Evolutionary conservation across 2,888 invertebrate species (phyloP), one percentile per base, ranked within the genome.

Genomic region (Plebejus melissa): DNA sequence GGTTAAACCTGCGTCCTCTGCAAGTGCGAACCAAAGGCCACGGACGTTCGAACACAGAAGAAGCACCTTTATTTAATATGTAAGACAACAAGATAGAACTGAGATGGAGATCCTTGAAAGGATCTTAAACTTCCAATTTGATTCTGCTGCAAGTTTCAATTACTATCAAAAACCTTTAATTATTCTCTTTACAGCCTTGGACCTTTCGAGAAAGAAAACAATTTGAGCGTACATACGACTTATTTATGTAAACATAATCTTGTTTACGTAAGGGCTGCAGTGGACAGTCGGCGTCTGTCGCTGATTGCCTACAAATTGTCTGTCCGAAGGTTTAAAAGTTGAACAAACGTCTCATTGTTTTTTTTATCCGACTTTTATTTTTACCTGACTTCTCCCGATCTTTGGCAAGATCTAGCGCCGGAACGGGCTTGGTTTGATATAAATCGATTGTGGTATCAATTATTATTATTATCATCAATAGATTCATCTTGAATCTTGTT

Each of bases 171-270:
- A 60, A 22, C 11, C 28, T 60, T 60, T 22, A 22, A 22, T 22
- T 11, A 60, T 22, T 60, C 28, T 28, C 22, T 60, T 22, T 58
- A 22, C n/a, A 60, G 60, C 60, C 28, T 60, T 60, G 9, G 28
- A 28, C 28, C 58, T 58, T 58, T 58, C 22, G n/a, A 28, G 60
- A 9, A 28, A 22, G 11, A 6, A 60, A 60, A 9, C 32, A 13
- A 32, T 65, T 65, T 65, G 22, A 65, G 28, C 65, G 32, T 65
- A 65, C 65, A 65, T 32, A 32, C 65, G 65, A 65, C 32, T 32
- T 70, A 70, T 70, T 70, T 70, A 70, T 41, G 41, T 70, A 70
- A 70, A 70, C 41, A 70, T 70, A 70, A 70, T 70, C 41, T 70
- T 70, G 69, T 70, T 70, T 38, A 38, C 38, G 38, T n/a, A 70